Evolutionary conservation across 2,888 invertebrate species (phyloP).

Genomic region (Lepidonotus clava): DNA sequence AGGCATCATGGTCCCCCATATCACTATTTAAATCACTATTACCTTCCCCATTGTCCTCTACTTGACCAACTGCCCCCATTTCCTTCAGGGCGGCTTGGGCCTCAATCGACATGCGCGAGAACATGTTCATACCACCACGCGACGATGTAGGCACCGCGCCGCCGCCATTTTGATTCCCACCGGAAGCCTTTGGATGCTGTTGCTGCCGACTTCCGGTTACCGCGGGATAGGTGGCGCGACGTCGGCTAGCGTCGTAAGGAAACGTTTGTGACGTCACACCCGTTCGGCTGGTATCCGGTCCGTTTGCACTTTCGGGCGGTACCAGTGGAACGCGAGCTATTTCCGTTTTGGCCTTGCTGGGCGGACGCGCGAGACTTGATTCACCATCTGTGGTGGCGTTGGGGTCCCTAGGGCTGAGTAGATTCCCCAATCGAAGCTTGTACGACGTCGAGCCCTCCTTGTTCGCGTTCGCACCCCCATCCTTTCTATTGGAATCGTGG

Average conservation of each 20-base stretch:
- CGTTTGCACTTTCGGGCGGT: not conserved
- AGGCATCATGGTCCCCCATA: too few relatives aligned
- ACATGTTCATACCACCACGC: slow-evolving; percentile 33
- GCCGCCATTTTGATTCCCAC: not conserved
- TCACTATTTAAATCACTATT: too few relatives aligned
- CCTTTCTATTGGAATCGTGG: too few relatives aligned
- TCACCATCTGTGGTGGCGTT: too few relatives aligned
- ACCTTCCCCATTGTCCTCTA: not conserved
- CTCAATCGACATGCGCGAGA: slow-evolving; percentile 39
- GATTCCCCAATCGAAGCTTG: too few relatives aligned
- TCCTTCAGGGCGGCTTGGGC: slow-evolving; percentile 50
- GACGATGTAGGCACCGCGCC: not conserved
- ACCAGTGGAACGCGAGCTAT: not conserved
- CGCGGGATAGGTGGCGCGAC: not conserved
- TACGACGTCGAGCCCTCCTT: too few relatives aligned
- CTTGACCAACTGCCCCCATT: not conserved
- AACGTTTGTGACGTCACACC: not conserved
- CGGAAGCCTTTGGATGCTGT: not conserved
- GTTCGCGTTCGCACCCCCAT: too few relatives aligned
- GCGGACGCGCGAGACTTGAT: not conserved
- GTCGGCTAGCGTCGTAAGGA: too few relatives aligned
- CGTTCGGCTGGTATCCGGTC: not conserved
- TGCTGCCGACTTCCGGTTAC: not conserved
- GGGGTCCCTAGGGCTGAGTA: not conserved
- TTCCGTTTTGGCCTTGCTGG: not conserved